These are phyloP conservation scores for Antennarius striatus DNA, from an alignment of 2,113 vertebrate species.

Conservation along the genomic window DNA sequence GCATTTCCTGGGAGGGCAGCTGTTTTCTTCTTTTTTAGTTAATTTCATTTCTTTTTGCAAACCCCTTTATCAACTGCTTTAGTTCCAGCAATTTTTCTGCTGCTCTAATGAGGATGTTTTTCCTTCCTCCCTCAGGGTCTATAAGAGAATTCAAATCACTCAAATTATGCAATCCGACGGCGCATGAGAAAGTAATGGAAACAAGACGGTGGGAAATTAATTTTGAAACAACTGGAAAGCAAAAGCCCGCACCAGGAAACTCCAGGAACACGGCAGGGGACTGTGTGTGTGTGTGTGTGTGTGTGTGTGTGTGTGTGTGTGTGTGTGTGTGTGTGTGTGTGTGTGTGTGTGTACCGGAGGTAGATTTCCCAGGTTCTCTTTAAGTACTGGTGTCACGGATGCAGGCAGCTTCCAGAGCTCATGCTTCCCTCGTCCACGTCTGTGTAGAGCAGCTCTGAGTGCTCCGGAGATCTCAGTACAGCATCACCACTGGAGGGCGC, in stretches of 20 bases:
- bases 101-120: slow-evolving; percentile 59
- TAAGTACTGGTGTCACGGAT: slow-evolving; percentile 35
- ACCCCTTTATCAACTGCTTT: slow-evolving; percentile 49
- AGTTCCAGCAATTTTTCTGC: slow-evolving; percentile 60
- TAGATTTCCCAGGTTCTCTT: slow-evolving; percentile 28
- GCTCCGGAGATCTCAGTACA: not conserved
- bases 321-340: too few species aligned
- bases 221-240: slow-evolving; percentile 38
- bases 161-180: slow-evolving; percentile 54
- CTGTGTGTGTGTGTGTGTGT: slow-evolving; percentile 12
- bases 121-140: slow-evolving; percentile 16
- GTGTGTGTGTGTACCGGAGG: not conserved
- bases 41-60: slow-evolving; percentile 59
- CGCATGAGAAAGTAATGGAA: slow-evolving; percentile 56
- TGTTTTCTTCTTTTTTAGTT: slow-evolving; percentile 26
- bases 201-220: slow-evolving; percentile 52
- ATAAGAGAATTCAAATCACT: slow-evolving; percentile 55
- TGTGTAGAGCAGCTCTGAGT: slow-evolving; percentile 33
- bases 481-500: not conserved
- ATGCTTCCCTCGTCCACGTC: slow-evolving; percentile 27
- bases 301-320: too few species aligned
- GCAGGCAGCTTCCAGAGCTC: slow-evolving; percentile 30
- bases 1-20: slow-evolving; percentile 38
- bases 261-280: not conserved
- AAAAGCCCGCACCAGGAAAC: slow-evolving; percentile 33